Conservation (phyloP, 2,888 invertebrate species). For the Athalia rosae region DNA sequence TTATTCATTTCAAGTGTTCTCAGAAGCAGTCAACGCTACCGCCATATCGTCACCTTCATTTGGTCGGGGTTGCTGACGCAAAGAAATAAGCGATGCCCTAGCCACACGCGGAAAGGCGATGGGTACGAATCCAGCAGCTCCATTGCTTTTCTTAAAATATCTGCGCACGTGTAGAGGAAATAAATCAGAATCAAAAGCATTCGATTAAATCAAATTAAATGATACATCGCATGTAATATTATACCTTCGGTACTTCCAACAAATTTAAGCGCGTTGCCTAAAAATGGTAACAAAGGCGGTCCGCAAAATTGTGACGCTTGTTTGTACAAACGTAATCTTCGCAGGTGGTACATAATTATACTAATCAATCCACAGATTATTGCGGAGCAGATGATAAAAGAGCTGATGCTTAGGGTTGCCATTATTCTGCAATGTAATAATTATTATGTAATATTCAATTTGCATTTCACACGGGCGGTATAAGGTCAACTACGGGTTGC, state of each 20-base stretch:
- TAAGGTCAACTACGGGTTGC: neutral
- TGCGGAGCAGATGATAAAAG: conserved; percentile 31
- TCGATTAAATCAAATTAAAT: neutral
- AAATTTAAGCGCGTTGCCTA: conserved; percentile 59
- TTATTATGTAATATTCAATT: neutral
- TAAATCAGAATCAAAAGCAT: conserved; percentile 10
- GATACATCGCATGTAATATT: neutral
- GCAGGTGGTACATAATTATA: conserved; percentile 49
- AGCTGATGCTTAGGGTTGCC: conserved; percentile 40
- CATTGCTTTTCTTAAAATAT: conserved; percentile 55
- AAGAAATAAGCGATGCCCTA: conserved; percentile 56
- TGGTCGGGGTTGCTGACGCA: conserved; percentile 57
- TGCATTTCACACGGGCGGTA: neutral
- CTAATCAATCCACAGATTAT: conserved; percentile 48
- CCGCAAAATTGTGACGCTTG: conserved; percentile 55
- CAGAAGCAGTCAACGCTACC: neutral
- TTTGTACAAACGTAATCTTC: conserved; percentile 50
- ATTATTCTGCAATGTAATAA: conserved; percentile 17
- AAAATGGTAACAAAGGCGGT: conserved; percentile 55
- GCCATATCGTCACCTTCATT: conserved; percentile 54
- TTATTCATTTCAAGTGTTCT: neutral
- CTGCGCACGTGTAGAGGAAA: conserved; percentile 48
- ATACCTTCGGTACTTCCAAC: conserved; percentile 57
- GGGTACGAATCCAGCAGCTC: conserved; percentile 53
- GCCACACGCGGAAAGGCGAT: conserved; percentile 58